phyloP scores from a whole-genome alignment of 2,113 vertebrate genomes.

The Myotis brandtii region DNA sequence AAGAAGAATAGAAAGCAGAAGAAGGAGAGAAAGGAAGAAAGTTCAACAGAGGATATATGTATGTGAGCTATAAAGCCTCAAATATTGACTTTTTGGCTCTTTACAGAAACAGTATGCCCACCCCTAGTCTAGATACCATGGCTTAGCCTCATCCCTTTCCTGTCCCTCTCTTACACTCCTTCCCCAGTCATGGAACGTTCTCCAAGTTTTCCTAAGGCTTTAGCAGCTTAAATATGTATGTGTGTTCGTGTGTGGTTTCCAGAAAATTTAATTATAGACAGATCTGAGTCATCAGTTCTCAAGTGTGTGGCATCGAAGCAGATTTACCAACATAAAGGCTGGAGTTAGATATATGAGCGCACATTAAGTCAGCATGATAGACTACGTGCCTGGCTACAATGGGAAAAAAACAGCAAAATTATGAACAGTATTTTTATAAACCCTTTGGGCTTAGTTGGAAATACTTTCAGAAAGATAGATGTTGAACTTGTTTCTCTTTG shows the following conservation, averaged over 20 bases:
- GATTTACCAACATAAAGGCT: not conserved
- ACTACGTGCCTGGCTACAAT: not conserved
- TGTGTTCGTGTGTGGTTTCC: not conserved
- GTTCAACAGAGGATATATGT: not conserved
- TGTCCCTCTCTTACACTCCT: not conserved
- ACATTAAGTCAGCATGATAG: not conserved
- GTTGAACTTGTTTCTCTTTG: not conserved
- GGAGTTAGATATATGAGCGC: not conserved
- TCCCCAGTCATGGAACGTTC: not conserved
- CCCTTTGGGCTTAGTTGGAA: not conserved
- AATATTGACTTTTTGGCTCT: not conserved
- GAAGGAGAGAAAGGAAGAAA: not conserved
- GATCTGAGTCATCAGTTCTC: not conserved
- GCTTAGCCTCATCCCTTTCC: not conserved
- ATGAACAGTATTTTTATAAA: not conserved
- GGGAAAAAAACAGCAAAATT: not conserved
- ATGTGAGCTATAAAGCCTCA: no score
- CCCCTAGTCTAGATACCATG: not conserved
- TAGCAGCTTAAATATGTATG: not conserved
- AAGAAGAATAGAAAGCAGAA: not conserved
- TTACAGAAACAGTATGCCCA: not conserved
- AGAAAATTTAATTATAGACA: not conserved
- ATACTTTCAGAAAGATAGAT: not conserved
- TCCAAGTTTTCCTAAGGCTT: not conserved
- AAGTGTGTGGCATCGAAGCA: not conserved